phyloP scores from a whole-genome alignment of 2,797 vertebrate genomes.

The Cichlasoma orientale region DNA sequence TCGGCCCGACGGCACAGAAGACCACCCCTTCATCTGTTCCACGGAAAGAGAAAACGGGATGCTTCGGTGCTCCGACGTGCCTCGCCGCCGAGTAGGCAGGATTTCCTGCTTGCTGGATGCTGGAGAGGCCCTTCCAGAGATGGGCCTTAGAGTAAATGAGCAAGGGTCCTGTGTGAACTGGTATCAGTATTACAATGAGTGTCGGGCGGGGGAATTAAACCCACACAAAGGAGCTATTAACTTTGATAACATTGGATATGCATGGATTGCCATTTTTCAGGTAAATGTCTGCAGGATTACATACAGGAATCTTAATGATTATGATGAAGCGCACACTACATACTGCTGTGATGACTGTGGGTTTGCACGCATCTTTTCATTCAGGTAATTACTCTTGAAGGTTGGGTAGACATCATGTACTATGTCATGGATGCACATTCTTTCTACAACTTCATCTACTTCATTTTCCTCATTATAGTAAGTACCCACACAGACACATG shows the following conservation, averaged over 20 bases:
- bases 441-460: constrained; percentile 86
- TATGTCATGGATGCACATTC: constrained; percentile 99
- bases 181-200: constrained; percentile 93
- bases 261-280: constrained; percentile 99
- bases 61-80: constrained; percentile 91
- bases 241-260: constrained; percentile 98
- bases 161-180: constrained; percentile 89
- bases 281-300: constrained; percentile 64
- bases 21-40: constrained; percentile 96
- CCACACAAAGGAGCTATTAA: constrained; percentile 97
- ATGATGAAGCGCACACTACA: background rate
- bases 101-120: constrained; percentile 85
- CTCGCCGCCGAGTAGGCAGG: constrained; percentile 84
- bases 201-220: constrained; percentile 89
- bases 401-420: constrained; percentile 99
- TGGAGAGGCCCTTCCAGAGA: constrained; percentile 66
- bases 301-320: background rate
- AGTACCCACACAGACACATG: constrained; percentile 46
- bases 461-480: constrained; percentile 85
- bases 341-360: background rate
- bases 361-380: constrained; percentile 34
- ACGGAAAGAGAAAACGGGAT: constrained; percentile 92
- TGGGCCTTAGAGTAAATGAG: constrained; percentile 21
- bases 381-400: constrained; percentile 97
- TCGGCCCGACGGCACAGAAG: constrained; percentile 87